Conservation (phyloP, 2,888 invertebrate species). For the Melanchra persicariae region DNA sequence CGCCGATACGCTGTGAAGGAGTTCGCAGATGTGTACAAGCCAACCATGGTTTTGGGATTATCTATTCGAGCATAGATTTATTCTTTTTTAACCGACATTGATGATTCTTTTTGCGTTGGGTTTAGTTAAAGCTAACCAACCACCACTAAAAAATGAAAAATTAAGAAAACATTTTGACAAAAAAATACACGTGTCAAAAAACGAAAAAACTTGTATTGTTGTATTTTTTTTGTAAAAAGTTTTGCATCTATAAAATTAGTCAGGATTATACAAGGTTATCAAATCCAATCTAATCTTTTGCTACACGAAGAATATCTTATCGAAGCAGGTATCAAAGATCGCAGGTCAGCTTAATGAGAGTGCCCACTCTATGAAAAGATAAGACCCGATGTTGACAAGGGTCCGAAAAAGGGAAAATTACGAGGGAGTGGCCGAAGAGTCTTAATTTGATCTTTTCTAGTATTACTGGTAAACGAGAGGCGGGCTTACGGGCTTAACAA, state of each 20-base stretch:
- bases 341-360: constrained; percentile 82
- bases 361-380: constrained; percentile 76
- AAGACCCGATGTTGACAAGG: constrained; percentile 83
- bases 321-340: constrained; percentile 74
- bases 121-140: too few species aligned
- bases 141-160: too few species aligned
- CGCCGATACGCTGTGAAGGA: too few species aligned
- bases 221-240: too few species aligned
- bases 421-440: constrained; percentile 79
- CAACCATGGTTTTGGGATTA: too few species aligned
- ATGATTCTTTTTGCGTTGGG: too few species aligned
- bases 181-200: too few species aligned
- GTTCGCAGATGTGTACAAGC: too few species aligned
- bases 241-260: background rate
- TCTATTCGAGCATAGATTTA: too few species aligned
- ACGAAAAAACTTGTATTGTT: too few species aligned
- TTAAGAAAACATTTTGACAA: too few species aligned
- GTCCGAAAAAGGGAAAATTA: constrained; percentile 84
- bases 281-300: constrained; percentile 50
- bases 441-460: constrained; percentile 81
- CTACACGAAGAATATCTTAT: constrained; percentile 57
- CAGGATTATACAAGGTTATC: constrained; percentile 1
- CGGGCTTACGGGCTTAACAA: constrained; percentile 49
- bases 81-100: too few species aligned
- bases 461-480: constrained; percentile 75